Conservation (phyloP, 1,140 invertebrate species). For the Drosophila parvula region DNA sequence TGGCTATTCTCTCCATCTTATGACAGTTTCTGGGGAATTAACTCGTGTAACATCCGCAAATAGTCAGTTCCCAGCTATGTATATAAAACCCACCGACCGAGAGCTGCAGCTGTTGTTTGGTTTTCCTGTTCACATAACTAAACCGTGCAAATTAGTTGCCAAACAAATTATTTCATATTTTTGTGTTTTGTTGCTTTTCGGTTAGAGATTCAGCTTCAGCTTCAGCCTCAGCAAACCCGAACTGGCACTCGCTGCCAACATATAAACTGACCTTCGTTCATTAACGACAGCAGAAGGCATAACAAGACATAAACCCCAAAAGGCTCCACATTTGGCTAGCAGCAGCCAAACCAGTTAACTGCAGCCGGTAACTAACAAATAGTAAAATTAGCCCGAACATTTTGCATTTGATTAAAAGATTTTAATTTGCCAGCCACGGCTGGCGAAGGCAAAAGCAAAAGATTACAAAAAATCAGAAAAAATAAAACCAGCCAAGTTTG, state of each 20-base stretch:
- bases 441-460: conserved; percentile 36
- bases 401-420: conserved; percentile 59
- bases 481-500: conserved; percentile 41
- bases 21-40: not conserved
- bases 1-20: not conserved
- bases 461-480: conserved; percentile 35
- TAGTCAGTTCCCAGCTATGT: conserved; percentile 10
- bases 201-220: not conserved
- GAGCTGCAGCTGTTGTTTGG: conserved; percentile 37
- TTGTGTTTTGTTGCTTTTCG: conserved; percentile 24
- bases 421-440: conserved; percentile 37
- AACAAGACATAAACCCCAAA: conserved; percentile 74
- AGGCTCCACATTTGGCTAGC: conserved; percentile 64
- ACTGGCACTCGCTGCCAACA: conserved; percentile 37
- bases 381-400: conserved; percentile 73
- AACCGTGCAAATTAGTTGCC: conserved; percentile 63
- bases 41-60: conserved; percentile 24
- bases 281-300: conserved; percentile 71
- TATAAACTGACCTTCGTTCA: conserved; percentile 74
- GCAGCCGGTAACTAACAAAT: conserved; percentile 74
- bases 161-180: conserved; percentile 57
- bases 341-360: conserved; percentile 71
- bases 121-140: conserved; percentile 56
- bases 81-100: conserved; percentile 1
- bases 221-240: conserved; percentile 19